Evolutionary conservation across 2,888 invertebrate species (phyloP), one percentile per base, ranked within the genome.

Genomic region (Pollenia amentaria): DNA sequence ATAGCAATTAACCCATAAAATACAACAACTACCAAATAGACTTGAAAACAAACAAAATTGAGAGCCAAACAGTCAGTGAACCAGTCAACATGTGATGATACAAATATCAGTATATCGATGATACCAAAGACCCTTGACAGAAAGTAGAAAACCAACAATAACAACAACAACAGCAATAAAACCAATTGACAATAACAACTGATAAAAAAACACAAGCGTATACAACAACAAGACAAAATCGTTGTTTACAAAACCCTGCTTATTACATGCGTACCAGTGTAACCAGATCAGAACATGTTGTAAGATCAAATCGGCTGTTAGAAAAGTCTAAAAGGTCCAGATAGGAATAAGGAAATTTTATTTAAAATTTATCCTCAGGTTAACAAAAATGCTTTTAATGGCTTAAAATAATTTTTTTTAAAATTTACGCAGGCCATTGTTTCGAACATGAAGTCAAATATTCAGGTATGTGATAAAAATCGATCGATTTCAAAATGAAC

Each of bases 1-100:
- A 83, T 57, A 72, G 79, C 79, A 84, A 86, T 86, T 86, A 86
- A 86, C 82, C 82, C 85, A 78, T 82, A 86, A 82, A 87, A 46
- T 67, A 77, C 80, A 79, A 80, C 84, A 80, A 76, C 76, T 40
- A 79, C 38, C 44, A 69, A 83, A 67, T 38, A 48, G 75, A 64
- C 38, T 42, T 18, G 65, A 60, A 72, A 53, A 51, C 42, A 79
- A 70, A 70, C 57, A 44, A 55, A 62, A 21, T 38, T 44, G 46
- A 80, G 16, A 77, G 57, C 48, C 65, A 62, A 0, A 16, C 46
- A 51, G 18, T 40, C 72, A 64, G 14, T 48, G 57, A 81, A 40
- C 38, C 53, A 70, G 62, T 62, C 44, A 82, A 73, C 60, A 55
- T 76, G 38, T 76, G 70, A 76, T 65, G 55, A 82, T 57, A 64